These are phyloP conservation scores for Todus mexicanus DNA, from an alignment of 2,797 vertebrate species.

Conservation along the genomic window DNA sequence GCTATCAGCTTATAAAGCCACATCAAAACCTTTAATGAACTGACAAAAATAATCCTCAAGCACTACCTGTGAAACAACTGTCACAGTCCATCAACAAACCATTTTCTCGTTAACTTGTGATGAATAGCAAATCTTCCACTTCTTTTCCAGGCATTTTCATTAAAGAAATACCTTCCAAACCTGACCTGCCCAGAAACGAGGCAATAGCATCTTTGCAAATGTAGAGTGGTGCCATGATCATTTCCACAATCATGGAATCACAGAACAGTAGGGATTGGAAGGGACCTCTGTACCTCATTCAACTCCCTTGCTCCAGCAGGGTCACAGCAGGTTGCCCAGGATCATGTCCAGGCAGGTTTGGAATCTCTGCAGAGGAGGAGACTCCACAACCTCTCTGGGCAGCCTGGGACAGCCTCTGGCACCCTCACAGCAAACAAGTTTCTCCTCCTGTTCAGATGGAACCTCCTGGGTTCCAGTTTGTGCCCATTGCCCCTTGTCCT, in stretches of 20 bases:
- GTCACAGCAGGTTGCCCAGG: neutral
- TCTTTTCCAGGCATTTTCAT: neutral
- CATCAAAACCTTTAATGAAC: neutral
- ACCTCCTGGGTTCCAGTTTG: too few relatives aligned
- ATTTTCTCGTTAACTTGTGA: neutral
- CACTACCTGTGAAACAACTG: neutral
- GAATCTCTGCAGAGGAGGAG: too few relatives aligned
- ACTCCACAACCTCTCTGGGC: too few relatives aligned
- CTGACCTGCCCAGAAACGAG: neutral
- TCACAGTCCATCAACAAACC: neutral
- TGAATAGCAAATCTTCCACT: neutral
- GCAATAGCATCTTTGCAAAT: neutral
- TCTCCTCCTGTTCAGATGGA: too few relatives aligned
- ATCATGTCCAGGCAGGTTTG: too few relatives aligned
- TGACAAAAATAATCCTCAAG: neutral
- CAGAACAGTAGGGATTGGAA: neutral
- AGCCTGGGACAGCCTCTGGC: too few relatives aligned
- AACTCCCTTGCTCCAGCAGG: neutral
- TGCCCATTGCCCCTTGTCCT: too few relatives aligned
- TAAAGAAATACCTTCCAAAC: neutral
- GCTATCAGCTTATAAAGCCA: neutral
- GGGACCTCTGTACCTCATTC: neutral
- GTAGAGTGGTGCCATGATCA: accelerated
- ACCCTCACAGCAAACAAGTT: too few relatives aligned
- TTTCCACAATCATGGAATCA: neutral